Evolutionary conservation across 2,888 invertebrate species (phyloP).

Genomic region (Coleophora deauratella): DNA sequence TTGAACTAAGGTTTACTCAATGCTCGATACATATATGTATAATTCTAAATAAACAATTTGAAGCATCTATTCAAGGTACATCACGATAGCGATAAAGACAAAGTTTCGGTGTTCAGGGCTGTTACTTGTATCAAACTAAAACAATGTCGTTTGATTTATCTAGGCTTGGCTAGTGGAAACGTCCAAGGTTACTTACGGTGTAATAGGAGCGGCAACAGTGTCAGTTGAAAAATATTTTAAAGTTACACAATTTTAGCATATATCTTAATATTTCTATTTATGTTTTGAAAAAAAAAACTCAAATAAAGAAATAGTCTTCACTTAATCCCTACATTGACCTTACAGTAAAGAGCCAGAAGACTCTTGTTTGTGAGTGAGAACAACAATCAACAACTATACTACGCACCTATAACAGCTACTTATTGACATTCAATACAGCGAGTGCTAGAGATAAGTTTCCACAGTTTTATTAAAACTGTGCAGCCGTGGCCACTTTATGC

Average conservation of each 20-base stretch:
- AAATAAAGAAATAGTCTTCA: too few relatives aligned
- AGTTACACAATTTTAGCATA: too few relatives aligned
- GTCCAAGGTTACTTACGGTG: conserved; percentile 1
- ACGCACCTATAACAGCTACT: too few relatives aligned
- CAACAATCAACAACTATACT: too few relatives aligned
- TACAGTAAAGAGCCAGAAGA: too few relatives aligned
- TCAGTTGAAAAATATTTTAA: neutral
- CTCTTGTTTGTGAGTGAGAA: too few relatives aligned
- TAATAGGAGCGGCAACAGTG: neutral
- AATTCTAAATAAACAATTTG: neutral
- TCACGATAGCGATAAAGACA: neutral
- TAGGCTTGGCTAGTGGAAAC: neutral
- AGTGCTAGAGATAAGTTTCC: neutral
- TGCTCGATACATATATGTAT: too few relatives aligned
- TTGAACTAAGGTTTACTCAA: too few relatives aligned
- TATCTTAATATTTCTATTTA: too few relatives aligned
- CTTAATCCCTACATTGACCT: too few relatives aligned
- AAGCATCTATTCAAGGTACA: neutral
- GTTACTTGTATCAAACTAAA: conserved; percentile 9
- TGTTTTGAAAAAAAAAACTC: too few relatives aligned
- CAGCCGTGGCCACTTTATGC: conserved; percentile 22
- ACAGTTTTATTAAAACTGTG: conserved; percentile 10
- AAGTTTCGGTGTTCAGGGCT: conserved; percentile 22
- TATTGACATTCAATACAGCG: neutral
- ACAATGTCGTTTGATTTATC: conserved; percentile 6